Conservation (phyloP, 1,140 invertebrate species). For the Euura lappo region DNA sequence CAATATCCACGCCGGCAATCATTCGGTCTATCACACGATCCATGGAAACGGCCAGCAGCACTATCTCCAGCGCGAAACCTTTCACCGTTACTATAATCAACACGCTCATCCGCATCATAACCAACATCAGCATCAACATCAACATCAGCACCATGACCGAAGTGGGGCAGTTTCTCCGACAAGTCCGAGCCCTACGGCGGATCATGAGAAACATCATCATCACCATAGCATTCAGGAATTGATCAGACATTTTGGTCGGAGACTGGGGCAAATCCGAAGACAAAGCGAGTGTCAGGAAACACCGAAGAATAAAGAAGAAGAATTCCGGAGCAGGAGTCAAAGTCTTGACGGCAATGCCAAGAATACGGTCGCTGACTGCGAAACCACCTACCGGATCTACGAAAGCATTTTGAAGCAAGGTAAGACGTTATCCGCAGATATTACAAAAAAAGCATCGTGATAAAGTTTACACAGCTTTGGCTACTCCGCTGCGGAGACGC, state of each 20-base stretch:
- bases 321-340: conserved; percentile 77
- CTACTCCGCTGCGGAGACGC: no score
- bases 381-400: conserved; percentile 81
- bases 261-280: conserved; percentile 61
- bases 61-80: conserved; percentile 34
- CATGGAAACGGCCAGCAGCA: conserved; percentile 42
- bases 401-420: conserved; percentile 82
- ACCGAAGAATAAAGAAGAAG: conserved; percentile 62
- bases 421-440: conserved; percentile 47
- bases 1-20: conserved; percentile 31
- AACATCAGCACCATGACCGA: conserved; percentile 48
- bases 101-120: conserved; percentile 28
- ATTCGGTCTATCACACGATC: conserved; percentile 46
- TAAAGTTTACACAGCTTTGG: no score
- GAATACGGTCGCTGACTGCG: conserved; percentile 70
- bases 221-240: conserved; percentile 70
- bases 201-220: conserved; percentile 44
- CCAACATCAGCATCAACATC: conserved; percentile 31
- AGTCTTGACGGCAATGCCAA: conserved; percentile 73
- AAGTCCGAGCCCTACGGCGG: conserved; percentile 41
- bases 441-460: no score
- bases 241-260: conserved; percentile 71
- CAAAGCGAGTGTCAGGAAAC: conserved; percentile 58
- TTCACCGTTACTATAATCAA: conserved; percentile 39
- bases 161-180: conserved; percentile 37